Evolutionary conservation across 2,888 invertebrate species (phyloP).

Genomic region (Drosophila antonietae): DNA sequence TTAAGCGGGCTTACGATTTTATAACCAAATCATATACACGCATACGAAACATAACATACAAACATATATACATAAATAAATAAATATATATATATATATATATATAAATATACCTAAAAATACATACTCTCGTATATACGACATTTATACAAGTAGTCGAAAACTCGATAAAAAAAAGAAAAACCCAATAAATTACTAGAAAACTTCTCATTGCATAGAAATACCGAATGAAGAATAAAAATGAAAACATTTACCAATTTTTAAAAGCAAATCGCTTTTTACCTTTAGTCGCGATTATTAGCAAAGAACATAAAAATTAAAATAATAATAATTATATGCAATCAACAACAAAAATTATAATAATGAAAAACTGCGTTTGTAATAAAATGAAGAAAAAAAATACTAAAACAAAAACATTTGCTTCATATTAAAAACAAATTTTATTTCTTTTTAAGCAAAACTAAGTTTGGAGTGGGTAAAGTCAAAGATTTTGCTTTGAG

Average conservation of each 20-base stretch:
- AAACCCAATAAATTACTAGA: conserved; percentile 13
- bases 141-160: conserved; percentile 50
- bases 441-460: conserved; percentile 2
- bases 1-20: conserved; percentile 70
- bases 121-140: conserved; percentile 54
- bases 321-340: conserved; percentile 61
- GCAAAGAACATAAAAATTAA: conserved; percentile 22
- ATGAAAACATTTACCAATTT: conserved; percentile 15
- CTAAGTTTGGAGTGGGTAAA: neutral
- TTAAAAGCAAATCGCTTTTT: conserved; percentile 52
- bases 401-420: conserved; percentile 37
- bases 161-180: conserved; percentile 4
- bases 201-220: conserved; percentile 23
- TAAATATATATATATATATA: conserved; percentile 28
- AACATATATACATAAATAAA: conserved; percentile 19
- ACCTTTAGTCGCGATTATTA: conserved; percentile 48
- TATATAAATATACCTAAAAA: conserved; percentile 37
- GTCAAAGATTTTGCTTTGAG: no score
- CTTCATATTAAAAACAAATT: conserved; percentile 6
- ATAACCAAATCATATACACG: conserved; percentile 56
- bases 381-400: conserved; percentile 68
- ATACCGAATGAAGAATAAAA: conserved; percentile 10
- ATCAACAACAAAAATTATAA: conserved; percentile 57
- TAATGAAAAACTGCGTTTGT: conserved; percentile 57
- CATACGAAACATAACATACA: conserved; percentile 39